phyloP scores from a whole-genome alignment of 2,888 invertebrate genomes.

The Cheilosia vulpina region DNA sequence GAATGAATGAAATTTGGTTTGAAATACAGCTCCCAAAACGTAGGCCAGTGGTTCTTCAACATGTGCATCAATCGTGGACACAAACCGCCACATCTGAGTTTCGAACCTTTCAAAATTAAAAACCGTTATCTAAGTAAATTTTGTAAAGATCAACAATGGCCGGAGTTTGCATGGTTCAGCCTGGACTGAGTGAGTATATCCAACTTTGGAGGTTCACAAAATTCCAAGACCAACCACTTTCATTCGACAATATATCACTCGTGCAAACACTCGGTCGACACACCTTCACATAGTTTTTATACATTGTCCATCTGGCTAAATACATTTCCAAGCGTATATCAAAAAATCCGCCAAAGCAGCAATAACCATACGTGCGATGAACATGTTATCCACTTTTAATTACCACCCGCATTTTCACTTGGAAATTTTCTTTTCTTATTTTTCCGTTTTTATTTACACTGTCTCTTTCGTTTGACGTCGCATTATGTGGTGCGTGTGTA shows the following conservation, averaged over 20 bases:
- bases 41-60: no score
- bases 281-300: background rate
- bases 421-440: conserved; percentile 28
- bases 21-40: no score
- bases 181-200: no score
- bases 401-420: conserved; percentile 62
- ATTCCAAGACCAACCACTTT: background rate
- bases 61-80: no score
- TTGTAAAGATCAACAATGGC: no score
- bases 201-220: no score
- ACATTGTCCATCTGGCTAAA: background rate
- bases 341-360: conserved; percentile 31
- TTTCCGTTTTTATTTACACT: conserved; percentile 6
- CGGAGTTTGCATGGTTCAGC: no score
- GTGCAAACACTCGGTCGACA: conserved; percentile 18
- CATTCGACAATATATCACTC: background rate
- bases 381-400: conserved; percentile 63
- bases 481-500: conserved; percentile 7
- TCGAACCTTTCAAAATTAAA: no score
- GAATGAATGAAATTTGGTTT: no score
- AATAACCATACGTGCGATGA: conserved; percentile 23
- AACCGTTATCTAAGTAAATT: no score
- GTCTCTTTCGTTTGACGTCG: conserved; percentile 49
- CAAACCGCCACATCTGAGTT: no score
- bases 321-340: conserved; percentile 22